Base-by-base conservation (phyloP, 1,140 invertebrate genomes). In the Drosophila equinoxialis region DNA sequence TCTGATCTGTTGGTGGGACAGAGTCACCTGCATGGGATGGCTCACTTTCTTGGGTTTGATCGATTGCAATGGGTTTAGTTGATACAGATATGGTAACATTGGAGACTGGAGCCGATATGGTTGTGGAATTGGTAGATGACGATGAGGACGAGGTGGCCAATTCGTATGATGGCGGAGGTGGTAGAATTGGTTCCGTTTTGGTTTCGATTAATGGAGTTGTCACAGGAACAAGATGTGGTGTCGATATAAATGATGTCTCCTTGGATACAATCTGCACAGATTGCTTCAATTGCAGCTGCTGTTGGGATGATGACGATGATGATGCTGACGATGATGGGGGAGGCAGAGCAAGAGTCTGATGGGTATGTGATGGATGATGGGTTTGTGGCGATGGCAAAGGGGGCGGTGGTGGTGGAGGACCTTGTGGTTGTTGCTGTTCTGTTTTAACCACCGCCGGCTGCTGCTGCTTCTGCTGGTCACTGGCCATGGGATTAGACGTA, bases 241-340 rank as follows among this genome's bases (percentile, higher is more conserved):
- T 80, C 0, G 75, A 93, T 41, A 90, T 90, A 57, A 92, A 91
- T 6, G 92, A 92, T 1, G 91, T 91, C 65, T 91, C 90, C 68
- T 94, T 92, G 7, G 92, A 93, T 17, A 94, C 85, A 13, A 93
- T 92, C 66, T 92, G 86, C 13, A 90, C 80, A 0, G 78, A 65
- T 17, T 79, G 72, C 26, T 91, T 90, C 1, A 81, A 58, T 41
- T 75, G 82, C 7, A 81, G 84, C 65, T 51, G 74, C 65, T 51
- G 48, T 6, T 39, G 35, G 6, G 33, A 62, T 35, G 30, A 30
- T 3, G 26, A 26, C 1, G 30, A 5, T 30, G 30, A 30, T 30
- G 30, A 30, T 30, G 30, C 5, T 30, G 30, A 30, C 30, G 30
- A 30, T 30, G 30, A 30, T 30, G 30, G 30, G 30, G 30, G 30